phyloP scores from a whole-genome alignment of 92 coral and sea anemone genomes.

The Ricordea florida region DNA sequence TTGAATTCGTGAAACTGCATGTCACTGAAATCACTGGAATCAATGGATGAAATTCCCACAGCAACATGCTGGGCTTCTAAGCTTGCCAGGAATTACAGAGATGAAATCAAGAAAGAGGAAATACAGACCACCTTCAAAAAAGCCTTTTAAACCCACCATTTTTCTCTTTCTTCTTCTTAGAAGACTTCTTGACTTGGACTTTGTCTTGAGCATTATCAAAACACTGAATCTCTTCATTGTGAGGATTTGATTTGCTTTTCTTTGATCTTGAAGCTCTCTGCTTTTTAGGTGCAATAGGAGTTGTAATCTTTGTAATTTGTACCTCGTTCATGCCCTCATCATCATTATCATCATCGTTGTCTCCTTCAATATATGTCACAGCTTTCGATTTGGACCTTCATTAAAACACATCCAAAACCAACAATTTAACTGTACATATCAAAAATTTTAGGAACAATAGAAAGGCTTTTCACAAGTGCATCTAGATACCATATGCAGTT shows the following conservation, averaged over 20 bases:
- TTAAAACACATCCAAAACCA: background rate
- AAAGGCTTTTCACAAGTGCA: too few relatives aligned
- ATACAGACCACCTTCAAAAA: background rate
- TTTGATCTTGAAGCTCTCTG: constrained; percentile 22
- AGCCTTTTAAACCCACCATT: background rate
- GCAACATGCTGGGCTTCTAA: too few relatives aligned
- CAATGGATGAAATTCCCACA: too few relatives aligned
- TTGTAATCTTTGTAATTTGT: background rate
- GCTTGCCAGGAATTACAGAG: too few relatives aligned
- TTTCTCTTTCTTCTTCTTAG: background rate
- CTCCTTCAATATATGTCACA: constrained; percentile 60
- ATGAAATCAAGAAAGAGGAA: too few relatives aligned
- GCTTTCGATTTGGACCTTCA: constrained; percentile 63
- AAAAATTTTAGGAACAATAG: too few relatives aligned
- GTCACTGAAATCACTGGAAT: too few relatives aligned
- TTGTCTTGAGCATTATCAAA: too few relatives aligned
- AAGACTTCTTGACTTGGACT: background rate
- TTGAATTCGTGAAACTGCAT: too few relatives aligned
- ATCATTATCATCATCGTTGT: constrained; percentile 26
- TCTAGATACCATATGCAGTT: too few relatives aligned
- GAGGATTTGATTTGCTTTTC: background rate
- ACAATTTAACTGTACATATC: background rate
- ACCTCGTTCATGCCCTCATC: background rate
- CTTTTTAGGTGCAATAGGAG: constrained; percentile 52
- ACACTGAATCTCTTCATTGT: too few relatives aligned